Percentiles rank a stretch among this genome's conserved stretches.
These are phyloP conservation scores for Amphiprion percula DNA, from an alignment of 2,113 vertebrate genomes.

Conservation along the genomic window DNA sequence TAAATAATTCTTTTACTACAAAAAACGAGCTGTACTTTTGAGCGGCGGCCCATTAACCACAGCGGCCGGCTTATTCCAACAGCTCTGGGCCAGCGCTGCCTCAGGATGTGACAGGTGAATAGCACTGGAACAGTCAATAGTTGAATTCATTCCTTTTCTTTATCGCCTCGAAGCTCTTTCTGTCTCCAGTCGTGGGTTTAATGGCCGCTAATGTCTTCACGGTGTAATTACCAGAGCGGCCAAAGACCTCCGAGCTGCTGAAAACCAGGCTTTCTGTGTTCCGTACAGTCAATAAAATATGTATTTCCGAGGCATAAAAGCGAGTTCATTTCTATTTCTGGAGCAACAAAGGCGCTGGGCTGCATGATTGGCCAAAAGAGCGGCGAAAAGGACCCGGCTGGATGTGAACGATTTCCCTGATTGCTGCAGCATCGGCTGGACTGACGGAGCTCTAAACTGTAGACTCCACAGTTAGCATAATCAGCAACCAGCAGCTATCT, in stretches of 20 bases:
- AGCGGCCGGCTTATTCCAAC: constrained; percentile 27
- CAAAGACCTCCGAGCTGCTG: constrained; percentile 15
- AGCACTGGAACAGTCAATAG: constrained; percentile 28
- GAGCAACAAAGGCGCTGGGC: constrained; percentile 15
- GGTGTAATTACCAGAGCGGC: constrained; percentile 34
- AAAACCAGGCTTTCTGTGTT: not conserved
- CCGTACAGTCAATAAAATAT: constrained; percentile 32
- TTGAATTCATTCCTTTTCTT: constrained; percentile 36
- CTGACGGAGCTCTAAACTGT: not conserved
- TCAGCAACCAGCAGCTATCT: not conserved
- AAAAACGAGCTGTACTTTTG: constrained; percentile 16
- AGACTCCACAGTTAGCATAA: no score
- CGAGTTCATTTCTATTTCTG: constrained; percentile 28
- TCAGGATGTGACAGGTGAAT: constrained; percentile 49
- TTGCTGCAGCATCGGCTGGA: not conserved
- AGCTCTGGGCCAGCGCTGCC: constrained; percentile 43
- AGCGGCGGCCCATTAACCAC: constrained; percentile 35
- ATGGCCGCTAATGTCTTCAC: constrained; percentile 49
- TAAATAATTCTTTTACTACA: constrained; percentile 6
- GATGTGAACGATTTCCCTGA: not conserved
- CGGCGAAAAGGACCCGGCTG: not conserved
- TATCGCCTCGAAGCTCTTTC: constrained; percentile 31
- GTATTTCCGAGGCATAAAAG: constrained; percentile 26
- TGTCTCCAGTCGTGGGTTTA: constrained; percentile 46
- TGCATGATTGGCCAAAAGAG: not conserved